These are phyloP conservation scores for Halictus rubicundus DNA, from an alignment of 1,140 invertebrate genomes.

Conservation along the genomic window DNA sequence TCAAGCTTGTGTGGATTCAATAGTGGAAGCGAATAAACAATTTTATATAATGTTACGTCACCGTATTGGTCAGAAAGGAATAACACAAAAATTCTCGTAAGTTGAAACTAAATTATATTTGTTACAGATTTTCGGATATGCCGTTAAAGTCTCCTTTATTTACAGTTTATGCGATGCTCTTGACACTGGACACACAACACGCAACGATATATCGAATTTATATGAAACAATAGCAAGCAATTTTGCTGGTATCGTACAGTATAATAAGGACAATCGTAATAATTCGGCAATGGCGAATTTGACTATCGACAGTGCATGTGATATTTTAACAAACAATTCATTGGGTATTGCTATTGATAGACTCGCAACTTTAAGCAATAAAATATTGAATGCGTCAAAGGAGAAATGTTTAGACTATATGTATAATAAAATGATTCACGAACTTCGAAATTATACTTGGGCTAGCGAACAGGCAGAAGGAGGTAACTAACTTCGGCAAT, in stretches of 20 bases:
- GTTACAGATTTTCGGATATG: not conserved
- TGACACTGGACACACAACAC: conserved; percentile 81
- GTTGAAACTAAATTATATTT: conserved; percentile 12
- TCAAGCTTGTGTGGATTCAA: conserved; percentile 83
- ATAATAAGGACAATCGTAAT: conserved; percentile 95
- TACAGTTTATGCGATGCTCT: conserved; percentile 89
- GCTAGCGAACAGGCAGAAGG: conserved; percentile 82
- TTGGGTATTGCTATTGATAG: conserved; percentile 84
- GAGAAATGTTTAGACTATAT: conserved; percentile 91
- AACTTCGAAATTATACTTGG: conserved; percentile 88
- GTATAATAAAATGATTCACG: conserved; percentile 89
- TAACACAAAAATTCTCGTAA: conserved; percentile 87
- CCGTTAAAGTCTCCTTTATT: conserved; percentile 44
- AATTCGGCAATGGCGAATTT: conserved; percentile 84
- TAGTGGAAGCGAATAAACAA: conserved; percentile 85
- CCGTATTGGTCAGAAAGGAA: conserved; percentile 82
- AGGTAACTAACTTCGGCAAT: conserved; percentile 76
- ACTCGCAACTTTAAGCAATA: conserved; percentile 87
- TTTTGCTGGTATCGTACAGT: conserved; percentile 94
- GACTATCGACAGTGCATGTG: conserved; percentile 90
- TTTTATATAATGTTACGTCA: conserved; percentile 84
- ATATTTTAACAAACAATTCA: conserved; percentile 86
- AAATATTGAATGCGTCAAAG: conserved; percentile 86
- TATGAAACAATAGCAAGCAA: conserved; percentile 91
- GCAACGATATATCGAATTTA: conserved; percentile 89